A percentile compares a stretch with the other conserved stretches of the same genome.
phyloP scores from a whole-genome alignment of 2,888 invertebrate species.

The Gari tellinella region DNA sequence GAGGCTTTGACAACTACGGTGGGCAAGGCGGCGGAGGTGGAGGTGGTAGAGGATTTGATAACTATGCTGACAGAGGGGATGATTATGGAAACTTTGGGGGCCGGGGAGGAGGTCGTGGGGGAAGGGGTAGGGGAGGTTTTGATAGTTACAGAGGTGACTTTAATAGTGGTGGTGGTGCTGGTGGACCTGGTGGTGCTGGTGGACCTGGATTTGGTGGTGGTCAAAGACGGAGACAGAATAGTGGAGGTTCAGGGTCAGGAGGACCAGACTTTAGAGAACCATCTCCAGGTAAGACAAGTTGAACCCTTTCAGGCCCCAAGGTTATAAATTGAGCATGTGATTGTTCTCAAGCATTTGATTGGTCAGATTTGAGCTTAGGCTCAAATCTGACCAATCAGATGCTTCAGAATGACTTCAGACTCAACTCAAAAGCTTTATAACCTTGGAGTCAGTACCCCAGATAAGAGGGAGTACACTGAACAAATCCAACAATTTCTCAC shows the following conservation, averaged over 20 bases:
- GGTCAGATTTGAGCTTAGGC: no score
- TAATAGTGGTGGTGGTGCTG: constrained; percentile 42
- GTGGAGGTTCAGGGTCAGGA: constrained; percentile 55
- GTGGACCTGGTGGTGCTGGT: constrained; percentile 61
- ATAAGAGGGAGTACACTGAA: no score
- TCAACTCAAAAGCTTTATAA: no score
- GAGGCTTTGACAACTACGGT: constrained; percentile 49
- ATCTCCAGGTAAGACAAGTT: constrained; percentile 80
- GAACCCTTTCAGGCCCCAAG: no score
- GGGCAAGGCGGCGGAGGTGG: constrained; percentile 29
- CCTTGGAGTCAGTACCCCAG: no score
- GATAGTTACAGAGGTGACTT: no score
- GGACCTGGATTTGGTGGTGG: no score
- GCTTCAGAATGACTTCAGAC: no score
- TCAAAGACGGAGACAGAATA: constrained; percentile 70
- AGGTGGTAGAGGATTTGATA: constrained; percentile 54
- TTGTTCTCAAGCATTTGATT: no score
- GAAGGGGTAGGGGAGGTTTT: constrained; percentile 56
- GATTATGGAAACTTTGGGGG: constrained; percentile 52
- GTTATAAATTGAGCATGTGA: no score
- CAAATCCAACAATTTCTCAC: no score
- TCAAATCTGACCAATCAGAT: no score
- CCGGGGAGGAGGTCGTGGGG: constrained; percentile 49
- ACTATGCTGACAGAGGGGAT: constrained; percentile 41
- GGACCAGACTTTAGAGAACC: constrained; percentile 77